phyloP scores from a whole-genome alignment of 2,113 vertebrate genomes.

The Gorsachius goisagi region DNA sequence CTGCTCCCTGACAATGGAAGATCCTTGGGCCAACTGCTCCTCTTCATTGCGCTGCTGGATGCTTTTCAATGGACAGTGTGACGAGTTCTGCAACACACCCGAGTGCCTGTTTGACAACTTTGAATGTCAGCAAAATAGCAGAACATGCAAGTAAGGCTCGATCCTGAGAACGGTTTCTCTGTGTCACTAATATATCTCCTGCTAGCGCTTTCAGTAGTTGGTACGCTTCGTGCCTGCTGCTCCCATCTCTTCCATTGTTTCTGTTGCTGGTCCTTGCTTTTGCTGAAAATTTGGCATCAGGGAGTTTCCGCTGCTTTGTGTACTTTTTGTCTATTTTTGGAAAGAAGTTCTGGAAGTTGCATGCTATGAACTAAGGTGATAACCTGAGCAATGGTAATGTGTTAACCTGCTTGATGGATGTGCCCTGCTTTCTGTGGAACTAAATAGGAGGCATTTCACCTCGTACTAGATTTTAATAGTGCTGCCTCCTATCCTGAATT shows the following conservation, averaged over 20 bases:
- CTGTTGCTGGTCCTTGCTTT: background rate
- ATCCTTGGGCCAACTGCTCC: conserved; percentile 88
- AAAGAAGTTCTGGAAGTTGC: conserved; percentile 27
- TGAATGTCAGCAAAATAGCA: conserved; percentile 79
- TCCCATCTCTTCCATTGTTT: background rate
- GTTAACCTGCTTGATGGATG: background rate
- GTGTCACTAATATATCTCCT: conserved; percentile 18
- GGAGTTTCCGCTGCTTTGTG: conserved; percentile 12
- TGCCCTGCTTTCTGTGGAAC: background rate
- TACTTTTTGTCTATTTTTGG: background rate
- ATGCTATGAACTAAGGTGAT: background rate
- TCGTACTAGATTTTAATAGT: background rate
- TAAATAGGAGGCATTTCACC: background rate
- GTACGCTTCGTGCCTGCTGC: background rate
- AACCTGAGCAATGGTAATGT: background rate
- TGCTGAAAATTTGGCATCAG: background rate
- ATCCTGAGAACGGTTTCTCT: background rate
- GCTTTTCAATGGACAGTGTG: conserved; percentile 84
- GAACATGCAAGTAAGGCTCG: conserved; percentile 84
- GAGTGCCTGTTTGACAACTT: conserved; percentile 94
- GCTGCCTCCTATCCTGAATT: background rate
- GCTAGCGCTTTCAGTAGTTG: background rate
- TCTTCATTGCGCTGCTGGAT: conserved; percentile 84
- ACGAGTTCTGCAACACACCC: conserved; percentile 86
- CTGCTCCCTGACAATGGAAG: conserved; percentile 84